Evolutionary conservation across 1,140 invertebrate genomes (phyloP), one percentile per base, ranked within the genome.

Genomic region (Panagrolaimus sp.): DNA sequence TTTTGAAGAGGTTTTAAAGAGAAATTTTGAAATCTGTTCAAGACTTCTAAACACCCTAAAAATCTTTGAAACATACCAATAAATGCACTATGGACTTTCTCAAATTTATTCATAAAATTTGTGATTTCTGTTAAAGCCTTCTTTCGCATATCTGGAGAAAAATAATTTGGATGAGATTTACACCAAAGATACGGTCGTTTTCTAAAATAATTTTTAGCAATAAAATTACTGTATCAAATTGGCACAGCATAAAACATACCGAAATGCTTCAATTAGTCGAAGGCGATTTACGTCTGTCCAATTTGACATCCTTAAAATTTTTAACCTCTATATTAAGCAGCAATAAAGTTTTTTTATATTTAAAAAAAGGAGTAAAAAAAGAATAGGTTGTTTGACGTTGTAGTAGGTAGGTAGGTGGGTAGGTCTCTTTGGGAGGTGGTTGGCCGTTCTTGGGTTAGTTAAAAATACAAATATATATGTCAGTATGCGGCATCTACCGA

Each of bases 151-250:
- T 70, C 68, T 12, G 52, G 26, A 55, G 71, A 66, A 32, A 52
- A 65, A 32, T 52, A 15, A 46, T 68, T 63, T 15, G 63, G 62
- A 26, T 55, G 52, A 17, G 24, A 47, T 21, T 63, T 52, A 32
- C 26, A 65, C 71, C 71, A 72, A 17, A 72, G 43, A 45, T 66
- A 65, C 0, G 71, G 71, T n/a, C 65, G 58, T 38, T 70, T 72
- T 32, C 65, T 64, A 52, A 64, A 72, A 43, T 70, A 63, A 3
- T 38, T 2, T 38, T 38, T 2, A 4, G 7, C 32, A 7, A 7
- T 38, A 38, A 4, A 38, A 38, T 38, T 4, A 38, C 7, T n/a
- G n/a, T n/a, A n/a, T n/a, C n/a, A n/a, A 38, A 4, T 38, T 38
- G 32, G 2, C 2, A 7, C 7, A 38, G 7, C 7, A 38, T 4